Evolutionary conservation across 2,888 invertebrate species (phyloP).

Genomic region (Pristionchus maxplancki): DNA sequence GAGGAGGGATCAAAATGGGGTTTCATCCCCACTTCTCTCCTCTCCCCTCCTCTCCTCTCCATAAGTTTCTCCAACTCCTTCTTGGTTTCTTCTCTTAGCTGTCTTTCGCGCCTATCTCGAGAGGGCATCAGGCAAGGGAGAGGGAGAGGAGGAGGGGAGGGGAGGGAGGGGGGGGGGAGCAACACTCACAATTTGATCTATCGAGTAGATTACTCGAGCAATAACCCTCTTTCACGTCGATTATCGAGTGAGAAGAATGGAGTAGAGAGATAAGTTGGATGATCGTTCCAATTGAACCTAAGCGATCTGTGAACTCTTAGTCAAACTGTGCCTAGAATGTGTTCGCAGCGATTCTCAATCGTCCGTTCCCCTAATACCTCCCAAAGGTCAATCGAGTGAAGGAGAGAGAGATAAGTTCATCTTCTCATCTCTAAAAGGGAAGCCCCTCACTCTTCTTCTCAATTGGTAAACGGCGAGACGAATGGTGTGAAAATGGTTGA

Average conservation of each 20-base stretch:
- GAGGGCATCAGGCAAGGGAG: background rate
- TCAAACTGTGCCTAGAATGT: background rate
- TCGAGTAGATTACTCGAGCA: background rate
- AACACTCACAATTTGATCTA: slow-evolving; percentile 30
- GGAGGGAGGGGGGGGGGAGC: background rate
- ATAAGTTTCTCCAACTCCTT: background rate
- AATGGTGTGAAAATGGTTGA: slow-evolving; percentile 15
- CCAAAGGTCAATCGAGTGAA: background rate
- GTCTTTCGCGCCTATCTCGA: background rate
- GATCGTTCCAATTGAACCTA: background rate
- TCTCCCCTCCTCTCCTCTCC: background rate
- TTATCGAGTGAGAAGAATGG: slow-evolving; percentile 2
- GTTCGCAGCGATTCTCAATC: background rate
- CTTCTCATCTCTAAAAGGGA: background rate
- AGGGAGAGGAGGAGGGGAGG: background rate
- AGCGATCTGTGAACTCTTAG: background rate
- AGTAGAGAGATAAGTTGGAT: background rate
- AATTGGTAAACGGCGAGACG: background rate
- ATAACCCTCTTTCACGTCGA: background rate
- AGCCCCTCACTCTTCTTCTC: background rate
- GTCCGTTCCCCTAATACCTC: no score
- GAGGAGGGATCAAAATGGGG: slow-evolving; percentile 29
- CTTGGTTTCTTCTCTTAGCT: background rate
- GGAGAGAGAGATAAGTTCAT: background rate
- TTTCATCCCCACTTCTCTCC: background rate